These are phyloP conservation scores for Trematocara stigmaticum DNA, from an alignment of 2,113 vertebrate genomes.

Conservation along the genomic window DNA sequence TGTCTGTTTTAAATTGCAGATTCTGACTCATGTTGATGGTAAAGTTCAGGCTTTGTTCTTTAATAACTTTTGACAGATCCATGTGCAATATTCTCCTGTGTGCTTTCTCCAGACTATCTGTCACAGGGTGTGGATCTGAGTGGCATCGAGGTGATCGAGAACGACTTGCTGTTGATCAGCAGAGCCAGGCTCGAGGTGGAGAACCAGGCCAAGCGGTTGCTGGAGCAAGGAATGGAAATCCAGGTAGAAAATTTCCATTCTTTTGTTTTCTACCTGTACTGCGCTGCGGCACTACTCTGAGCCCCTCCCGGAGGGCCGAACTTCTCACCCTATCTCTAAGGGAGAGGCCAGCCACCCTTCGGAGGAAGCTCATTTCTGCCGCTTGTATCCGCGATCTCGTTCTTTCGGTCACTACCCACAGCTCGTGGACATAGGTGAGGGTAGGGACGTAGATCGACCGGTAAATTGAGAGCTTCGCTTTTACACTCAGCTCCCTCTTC, in stretches of 20 bases:
- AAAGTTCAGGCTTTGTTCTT: neutral
- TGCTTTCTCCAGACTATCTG: slow-evolving; percentile 84
- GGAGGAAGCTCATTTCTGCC: too few relatives aligned
- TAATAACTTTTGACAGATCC: neutral
- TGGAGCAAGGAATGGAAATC: slow-evolving; percentile 96
- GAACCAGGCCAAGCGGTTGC: slow-evolving; percentile 92
- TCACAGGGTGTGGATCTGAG: slow-evolving; percentile 94
- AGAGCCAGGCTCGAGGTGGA: slow-evolving; percentile 95
- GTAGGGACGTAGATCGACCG: too few relatives aligned
- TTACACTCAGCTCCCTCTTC: too few relatives aligned
- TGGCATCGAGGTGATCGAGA: slow-evolving; percentile 96
- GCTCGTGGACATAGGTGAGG: too few relatives aligned
- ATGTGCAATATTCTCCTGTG: neutral
- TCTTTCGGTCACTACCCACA: too few relatives aligned
- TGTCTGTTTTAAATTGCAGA: neutral
- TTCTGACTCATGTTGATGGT: neutral
- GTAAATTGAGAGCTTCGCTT: too few relatives aligned
- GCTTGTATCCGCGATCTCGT: too few relatives aligned
- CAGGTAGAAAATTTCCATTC: slow-evolving; percentile 74
- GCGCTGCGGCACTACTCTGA: too few relatives aligned
- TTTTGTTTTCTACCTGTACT: neutral
- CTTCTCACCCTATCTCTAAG: too few relatives aligned
- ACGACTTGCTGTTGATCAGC: slow-evolving; percentile 91
- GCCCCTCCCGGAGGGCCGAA: too few relatives aligned
- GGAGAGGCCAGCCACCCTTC: too few relatives aligned